These are phyloP conservation scores for Nyctibius grandis DNA, from an alignment of 2,797 vertebrate species.

Conservation along the genomic window DNA sequence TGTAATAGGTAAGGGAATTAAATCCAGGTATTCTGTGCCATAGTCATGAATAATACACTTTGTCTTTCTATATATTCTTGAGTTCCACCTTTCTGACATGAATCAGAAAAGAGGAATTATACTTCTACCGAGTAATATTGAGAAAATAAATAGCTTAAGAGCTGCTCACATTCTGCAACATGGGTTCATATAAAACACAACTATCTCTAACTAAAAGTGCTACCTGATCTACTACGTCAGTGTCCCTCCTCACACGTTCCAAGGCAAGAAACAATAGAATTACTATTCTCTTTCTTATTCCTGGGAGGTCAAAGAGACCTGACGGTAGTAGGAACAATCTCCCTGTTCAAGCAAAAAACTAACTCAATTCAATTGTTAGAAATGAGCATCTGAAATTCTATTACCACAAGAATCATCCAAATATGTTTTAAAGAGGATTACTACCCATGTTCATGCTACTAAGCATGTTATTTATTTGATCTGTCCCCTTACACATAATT, in stretches of 20 bases:
- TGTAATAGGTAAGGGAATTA: neutral
- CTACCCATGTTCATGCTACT: neutral
- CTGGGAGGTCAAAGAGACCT: neutral
- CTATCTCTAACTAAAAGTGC: neutral
- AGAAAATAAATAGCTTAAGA: neutral
- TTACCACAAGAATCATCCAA: neutral
- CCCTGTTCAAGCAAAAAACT: neutral
- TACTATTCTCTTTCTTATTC: neutral
- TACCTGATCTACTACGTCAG: neutral
- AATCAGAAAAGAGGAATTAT: neutral
- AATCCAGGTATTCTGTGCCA: neutral
- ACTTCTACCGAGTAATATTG: neutral
- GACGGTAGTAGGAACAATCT: neutral
- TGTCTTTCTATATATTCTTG: neutral
- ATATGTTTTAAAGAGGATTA: neutral
- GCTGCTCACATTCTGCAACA: neutral
- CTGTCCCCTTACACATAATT: neutral
- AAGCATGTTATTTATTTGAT: conserved; percentile 4
- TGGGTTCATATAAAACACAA: neutral
- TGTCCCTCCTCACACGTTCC: neutral
- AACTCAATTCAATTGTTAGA: neutral
- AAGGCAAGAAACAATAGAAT: neutral
- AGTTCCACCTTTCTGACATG: neutral
- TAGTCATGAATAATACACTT: neutral
- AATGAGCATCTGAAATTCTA: neutral